Conservation (phyloP, 1,140 invertebrate species). For the Eriosoma lanigerum region DNA sequence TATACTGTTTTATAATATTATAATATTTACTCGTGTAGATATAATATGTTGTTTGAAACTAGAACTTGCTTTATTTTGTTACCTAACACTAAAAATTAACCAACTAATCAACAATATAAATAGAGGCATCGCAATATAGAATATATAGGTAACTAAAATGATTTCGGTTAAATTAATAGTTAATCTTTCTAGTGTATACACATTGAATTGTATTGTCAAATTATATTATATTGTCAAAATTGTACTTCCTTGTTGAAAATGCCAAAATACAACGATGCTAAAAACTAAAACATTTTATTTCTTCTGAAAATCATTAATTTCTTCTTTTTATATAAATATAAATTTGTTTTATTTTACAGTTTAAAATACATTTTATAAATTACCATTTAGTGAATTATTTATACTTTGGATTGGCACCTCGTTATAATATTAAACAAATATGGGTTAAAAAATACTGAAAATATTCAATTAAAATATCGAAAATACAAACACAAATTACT, state of each 20-base stretch:
- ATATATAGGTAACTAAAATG: neutral
- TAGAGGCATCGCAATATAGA: neutral
- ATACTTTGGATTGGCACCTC: too few species aligned
- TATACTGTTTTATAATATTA: neutral
- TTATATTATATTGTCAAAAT: neutral
- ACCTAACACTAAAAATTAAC: neutral
- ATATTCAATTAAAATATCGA: too few species aligned
- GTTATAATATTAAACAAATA: too few species aligned
- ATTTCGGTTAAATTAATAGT: neutral
- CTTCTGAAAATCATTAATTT: too few species aligned
- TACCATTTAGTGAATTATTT: neutral
- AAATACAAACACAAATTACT: too few species aligned
- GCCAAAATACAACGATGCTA: neutral
- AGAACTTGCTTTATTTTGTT: neutral
- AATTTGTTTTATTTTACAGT: neutral
- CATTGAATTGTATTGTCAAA: too few species aligned
- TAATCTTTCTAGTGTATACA: neutral
- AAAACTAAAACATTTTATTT: too few species aligned
- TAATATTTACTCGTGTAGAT: neutral
- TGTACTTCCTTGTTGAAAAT: neutral
- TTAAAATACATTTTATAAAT: neutral
- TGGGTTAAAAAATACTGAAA: too few species aligned
- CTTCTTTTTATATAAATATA: too few species aligned
- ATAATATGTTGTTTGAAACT: neutral
- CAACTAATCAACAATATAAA: neutral